Evolutionary conservation across 2,888 invertebrate genomes (phyloP), one percentile per base, ranked within the genome.

Genomic region (Cancer borealis): DNA sequence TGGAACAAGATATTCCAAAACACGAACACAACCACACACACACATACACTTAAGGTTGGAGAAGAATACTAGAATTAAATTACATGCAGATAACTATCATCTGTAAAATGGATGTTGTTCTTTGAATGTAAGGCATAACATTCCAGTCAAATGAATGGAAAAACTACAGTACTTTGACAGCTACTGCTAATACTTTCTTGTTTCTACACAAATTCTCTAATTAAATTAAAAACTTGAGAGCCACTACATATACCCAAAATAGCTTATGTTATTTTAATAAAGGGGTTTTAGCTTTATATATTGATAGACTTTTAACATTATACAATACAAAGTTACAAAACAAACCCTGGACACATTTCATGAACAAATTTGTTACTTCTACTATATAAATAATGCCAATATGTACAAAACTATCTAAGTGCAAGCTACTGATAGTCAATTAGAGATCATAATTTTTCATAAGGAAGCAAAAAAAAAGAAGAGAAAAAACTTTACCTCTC

Each of bases 401-500:
- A 45, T 14, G 39, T 84, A 84, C 84, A 84, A 84, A 84, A 84
- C 30, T 84, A 84, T 39, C 14, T 84, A 39, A 10, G 3, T 39
- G 30, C 12, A 84, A 84, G 3, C 10, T 21, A 46, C 5, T 49
- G 21, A 47, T 49, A 47, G 17, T 88, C 0, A 89, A 4, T 49
- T 39, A 88, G 8, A 10, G 14, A 88, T 30, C 66, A 66, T 21
- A 14, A 66, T 5, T 2, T 66, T 5, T 17, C 17, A 66, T 21
- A 17, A 21, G 12, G 21, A 21, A 14, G 21, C 66, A 66, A 66
- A 21, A 30, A 12, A 17, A 84, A 84, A 10, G 30, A 84, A 84
- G 2, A 26, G 8, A 73, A 79, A 10, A 39, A 84, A 39, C 84
- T 91, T 66, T 39, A 66, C 47, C 60, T 90, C 60, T 91, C 95